Percentiles rank a stretch among this genome's conserved stretches.
phyloP scores from a whole-genome alignment of 2,888 invertebrate genomes.

The Cremastobaeus sp. region DNA sequence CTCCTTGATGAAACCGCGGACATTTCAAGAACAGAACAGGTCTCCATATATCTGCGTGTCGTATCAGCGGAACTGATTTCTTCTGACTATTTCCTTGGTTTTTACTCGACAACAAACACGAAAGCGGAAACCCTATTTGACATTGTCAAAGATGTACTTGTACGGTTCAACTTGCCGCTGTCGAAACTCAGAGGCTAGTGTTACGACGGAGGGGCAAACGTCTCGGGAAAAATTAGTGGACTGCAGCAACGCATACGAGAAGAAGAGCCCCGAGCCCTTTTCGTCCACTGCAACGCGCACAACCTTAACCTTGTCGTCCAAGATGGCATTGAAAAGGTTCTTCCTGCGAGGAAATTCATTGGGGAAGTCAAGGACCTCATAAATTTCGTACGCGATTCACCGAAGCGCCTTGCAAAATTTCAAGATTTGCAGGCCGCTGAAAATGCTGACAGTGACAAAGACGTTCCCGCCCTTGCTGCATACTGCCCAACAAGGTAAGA shows the following conservation, averaged over 20 bases:
- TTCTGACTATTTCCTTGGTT: neutral
- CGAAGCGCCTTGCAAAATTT: neutral
- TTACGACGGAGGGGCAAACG: slow-evolving; percentile 36
- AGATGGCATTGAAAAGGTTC: slow-evolving; percentile 2
- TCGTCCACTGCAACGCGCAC: slow-evolving; percentile 1
- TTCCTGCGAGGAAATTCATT: neutral
- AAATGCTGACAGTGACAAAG: no score
- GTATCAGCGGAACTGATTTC: neutral
- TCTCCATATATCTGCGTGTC: neutral
- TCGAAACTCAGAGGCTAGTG: slow-evolving; percentile 59
- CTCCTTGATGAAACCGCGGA: neutral
- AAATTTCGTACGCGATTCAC: slow-evolving; percentile 5
- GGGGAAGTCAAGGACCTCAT: slow-evolving; percentile 1
- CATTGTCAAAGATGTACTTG: neutral
- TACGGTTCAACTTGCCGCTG: slow-evolving; percentile 1
- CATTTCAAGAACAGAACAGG: neutral
- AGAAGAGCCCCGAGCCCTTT: slow-evolving; percentile 56
- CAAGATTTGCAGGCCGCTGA: no score
- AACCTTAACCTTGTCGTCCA: neutral
- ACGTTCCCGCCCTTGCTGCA: no score
- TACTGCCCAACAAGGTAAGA: no score
- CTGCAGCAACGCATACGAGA: slow-evolving; percentile 60
- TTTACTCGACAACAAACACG: neutral
- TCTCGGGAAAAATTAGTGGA: slow-evolving; percentile 58
- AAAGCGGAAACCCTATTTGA: slow-evolving; percentile 12